These are phyloP conservation scores for Elegia similella DNA, from an alignment of 2,888 invertebrate genomes.

Conservation along the genomic window DNA sequence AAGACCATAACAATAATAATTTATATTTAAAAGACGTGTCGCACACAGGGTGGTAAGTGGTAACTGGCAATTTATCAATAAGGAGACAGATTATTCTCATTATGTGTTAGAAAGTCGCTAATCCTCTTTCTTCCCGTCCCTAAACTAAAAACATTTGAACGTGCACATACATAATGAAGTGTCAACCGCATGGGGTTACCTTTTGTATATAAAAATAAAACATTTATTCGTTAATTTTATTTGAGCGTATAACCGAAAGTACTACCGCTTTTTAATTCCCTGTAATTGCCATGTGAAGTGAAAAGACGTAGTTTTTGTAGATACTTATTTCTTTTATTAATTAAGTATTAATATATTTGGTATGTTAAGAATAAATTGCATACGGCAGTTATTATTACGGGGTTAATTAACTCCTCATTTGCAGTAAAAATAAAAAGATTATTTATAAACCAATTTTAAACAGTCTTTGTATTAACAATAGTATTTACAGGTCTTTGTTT, in stretches of 20 bases:
- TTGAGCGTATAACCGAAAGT: background rate
- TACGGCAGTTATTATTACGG: too few species aligned
- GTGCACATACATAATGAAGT: conserved; percentile 23
- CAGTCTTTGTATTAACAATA: too few species aligned
- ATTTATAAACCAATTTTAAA: too few species aligned
- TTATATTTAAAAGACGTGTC: conserved; percentile 23
- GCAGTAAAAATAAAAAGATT: too few species aligned
- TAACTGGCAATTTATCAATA: conserved; percentile 56
- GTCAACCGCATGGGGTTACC: conserved; percentile 22
- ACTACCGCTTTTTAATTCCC: background rate
- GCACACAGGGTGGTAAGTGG: conserved; percentile 43
- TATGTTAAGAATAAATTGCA: too few species aligned
- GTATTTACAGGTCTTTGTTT: too few species aligned
- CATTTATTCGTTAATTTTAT: background rate
- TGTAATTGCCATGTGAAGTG: conserved; percentile 3
- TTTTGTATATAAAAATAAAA: conserved; percentile 19
- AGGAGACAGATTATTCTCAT: conserved; percentile 63
- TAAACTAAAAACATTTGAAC: conserved; percentile 24
- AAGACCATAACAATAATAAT: conserved; percentile 32
- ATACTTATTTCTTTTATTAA: background rate
- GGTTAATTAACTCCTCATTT: too few species aligned
- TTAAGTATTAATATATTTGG: background rate
- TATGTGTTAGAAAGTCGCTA: conserved; percentile 56
- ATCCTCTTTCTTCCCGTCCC: conserved; percentile 52
- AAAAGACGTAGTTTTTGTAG: background rate